phyloP scores from a whole-genome alignment of 2,888 invertebrate genomes.

The Eurytoma adleriae region DNA sequence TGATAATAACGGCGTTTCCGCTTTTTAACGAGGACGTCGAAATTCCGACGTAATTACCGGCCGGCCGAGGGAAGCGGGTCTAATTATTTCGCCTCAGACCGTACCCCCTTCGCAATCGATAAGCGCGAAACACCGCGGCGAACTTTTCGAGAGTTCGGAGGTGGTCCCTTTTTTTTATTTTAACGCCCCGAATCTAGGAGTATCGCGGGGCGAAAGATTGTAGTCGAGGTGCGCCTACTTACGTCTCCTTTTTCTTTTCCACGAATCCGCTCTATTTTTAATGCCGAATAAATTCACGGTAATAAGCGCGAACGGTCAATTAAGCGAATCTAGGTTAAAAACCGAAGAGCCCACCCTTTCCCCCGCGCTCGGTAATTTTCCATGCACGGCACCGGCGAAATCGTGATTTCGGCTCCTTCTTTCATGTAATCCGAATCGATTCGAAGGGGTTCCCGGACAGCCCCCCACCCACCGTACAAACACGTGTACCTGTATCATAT shows the following conservation, averaged over 20 bases:
- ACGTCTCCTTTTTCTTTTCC: background rate
- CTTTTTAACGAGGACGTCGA: background rate
- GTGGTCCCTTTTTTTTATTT: background rate
- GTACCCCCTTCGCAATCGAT: background rate
- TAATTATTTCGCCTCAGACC: conserved; percentile 19
- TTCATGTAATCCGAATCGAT: conserved; percentile 38
- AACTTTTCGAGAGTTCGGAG: too few species aligned
- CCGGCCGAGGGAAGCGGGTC: background rate
- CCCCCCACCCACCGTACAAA: conserved; percentile 11
- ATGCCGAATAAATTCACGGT: background rate
- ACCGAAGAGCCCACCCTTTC: background rate
- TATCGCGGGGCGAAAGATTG: too few species aligned
- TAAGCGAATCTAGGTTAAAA: conserved; percentile 47
- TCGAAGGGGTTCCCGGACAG: conserved; percentile 6
- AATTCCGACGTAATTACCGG: conserved; percentile 15
- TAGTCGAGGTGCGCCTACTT: background rate
- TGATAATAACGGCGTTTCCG: background rate
- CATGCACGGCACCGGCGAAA: background rate
- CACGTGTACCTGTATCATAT: conserved; percentile 11
- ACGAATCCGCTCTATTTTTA: background rate
- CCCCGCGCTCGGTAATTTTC: background rate
- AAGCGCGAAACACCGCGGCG: background rate
- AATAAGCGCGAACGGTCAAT: background rate
- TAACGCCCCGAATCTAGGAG: background rate
- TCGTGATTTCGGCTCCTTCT: conserved; percentile 27